Evolutionary conservation across 2,888 invertebrate species (phyloP).

Genomic region (Hydrotaea cyrtoneurina): DNA sequence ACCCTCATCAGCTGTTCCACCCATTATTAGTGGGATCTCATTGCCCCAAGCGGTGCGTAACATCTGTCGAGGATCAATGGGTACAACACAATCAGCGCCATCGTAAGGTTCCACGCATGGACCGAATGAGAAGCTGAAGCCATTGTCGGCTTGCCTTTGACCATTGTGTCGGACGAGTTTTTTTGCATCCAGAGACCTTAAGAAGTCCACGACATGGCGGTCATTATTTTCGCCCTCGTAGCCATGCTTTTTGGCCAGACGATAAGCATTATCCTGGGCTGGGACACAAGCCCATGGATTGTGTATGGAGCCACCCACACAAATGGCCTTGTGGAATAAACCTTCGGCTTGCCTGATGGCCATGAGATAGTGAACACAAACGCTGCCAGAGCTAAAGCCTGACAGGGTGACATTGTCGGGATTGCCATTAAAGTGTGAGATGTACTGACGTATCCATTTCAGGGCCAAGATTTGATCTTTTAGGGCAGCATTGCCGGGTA

Average conservation of each 20-base stretch:
- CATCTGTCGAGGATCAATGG: constrained; percentile 74
- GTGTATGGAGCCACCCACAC: constrained; percentile 76
- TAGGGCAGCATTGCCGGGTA: constrained; percentile 82
- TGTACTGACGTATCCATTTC: constrained; percentile 82
- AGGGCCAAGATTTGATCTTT: constrained; percentile 82
- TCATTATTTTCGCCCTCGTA: constrained; percentile 78
- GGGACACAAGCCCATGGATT: constrained; percentile 75
- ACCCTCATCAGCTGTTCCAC: constrained; percentile 68
- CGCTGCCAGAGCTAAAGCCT: constrained; percentile 82
- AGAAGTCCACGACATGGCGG: constrained; percentile 75
- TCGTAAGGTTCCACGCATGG: constrained; percentile 77
- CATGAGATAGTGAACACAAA: constrained; percentile 81
- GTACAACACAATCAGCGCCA: constrained; percentile 74
- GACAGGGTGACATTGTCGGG: constrained; percentile 81
- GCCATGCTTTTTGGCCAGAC: constrained; percentile 76
- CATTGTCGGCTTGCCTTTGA: constrained; percentile 73
- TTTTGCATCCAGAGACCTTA: constrained; percentile 75
- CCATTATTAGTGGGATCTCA: constrained; percentile 75
- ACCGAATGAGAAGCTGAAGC: too few species aligned
- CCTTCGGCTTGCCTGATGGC: constrained; percentile 81
- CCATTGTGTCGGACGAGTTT: constrained; percentile 74
- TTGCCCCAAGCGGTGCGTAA: constrained; percentile 76
- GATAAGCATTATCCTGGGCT: constrained; percentile 73
- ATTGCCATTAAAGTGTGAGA: constrained; percentile 81
- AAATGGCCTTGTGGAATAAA: constrained; percentile 78